Percentiles rank a stretch among this genome's conserved stretches.
phyloP scores from a whole-genome alignment of 2,797 vertebrate genomes.

The Falco concolor region DNA sequence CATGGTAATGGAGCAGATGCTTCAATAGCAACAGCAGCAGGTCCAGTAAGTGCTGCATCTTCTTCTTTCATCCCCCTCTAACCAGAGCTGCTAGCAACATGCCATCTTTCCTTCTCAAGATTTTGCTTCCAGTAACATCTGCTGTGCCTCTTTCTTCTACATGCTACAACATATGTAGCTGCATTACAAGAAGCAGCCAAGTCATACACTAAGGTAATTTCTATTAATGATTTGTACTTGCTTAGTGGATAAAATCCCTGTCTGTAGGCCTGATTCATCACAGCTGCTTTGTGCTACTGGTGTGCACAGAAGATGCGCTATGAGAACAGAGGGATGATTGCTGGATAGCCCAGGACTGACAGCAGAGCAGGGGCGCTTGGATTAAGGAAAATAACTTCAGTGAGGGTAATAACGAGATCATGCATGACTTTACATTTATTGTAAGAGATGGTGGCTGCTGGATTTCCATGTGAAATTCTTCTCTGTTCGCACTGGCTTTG shows the following conservation, averaged over 20 bases:
- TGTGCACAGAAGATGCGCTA: not conserved
- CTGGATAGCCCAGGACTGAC: not conserved
- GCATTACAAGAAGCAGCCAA: slow-evolving; percentile 51
- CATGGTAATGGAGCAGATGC: slow-evolving; percentile 61
- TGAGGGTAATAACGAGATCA: not conserved
- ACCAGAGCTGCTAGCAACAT: slow-evolving; percentile 46
- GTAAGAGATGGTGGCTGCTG: not conserved
- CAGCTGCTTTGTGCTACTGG: not conserved
- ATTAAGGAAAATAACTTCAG: not conserved
- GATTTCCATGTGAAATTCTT: not conserved
- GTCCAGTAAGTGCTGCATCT: slow-evolving; percentile 53
- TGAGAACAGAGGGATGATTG: not conserved
- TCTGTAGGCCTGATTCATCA: slow-evolving; percentile 10
- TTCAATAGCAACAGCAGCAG: slow-evolving; percentile 60
- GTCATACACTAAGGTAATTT: slow-evolving; percentile 58
- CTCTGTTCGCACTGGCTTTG: not conserved
- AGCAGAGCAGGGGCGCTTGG: not conserved
- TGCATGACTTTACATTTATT: not conserved
- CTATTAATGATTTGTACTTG: slow-evolving; percentile 57
- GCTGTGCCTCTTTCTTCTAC: slow-evolving; percentile 49
- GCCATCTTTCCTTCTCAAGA: slow-evolving; percentile 58
- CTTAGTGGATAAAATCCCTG: slow-evolving; percentile 11
- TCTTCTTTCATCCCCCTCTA: slow-evolving; percentile 43
- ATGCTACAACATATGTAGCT: slow-evolving; percentile 52
- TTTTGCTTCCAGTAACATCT: slow-evolving; percentile 65